A percentile compares a stretch with the other conserved stretches of the same genome.
Evolutionary conservation across 2,797 vertebrate species (phyloP).

Genomic region (Perodicticus potto): DNA sequence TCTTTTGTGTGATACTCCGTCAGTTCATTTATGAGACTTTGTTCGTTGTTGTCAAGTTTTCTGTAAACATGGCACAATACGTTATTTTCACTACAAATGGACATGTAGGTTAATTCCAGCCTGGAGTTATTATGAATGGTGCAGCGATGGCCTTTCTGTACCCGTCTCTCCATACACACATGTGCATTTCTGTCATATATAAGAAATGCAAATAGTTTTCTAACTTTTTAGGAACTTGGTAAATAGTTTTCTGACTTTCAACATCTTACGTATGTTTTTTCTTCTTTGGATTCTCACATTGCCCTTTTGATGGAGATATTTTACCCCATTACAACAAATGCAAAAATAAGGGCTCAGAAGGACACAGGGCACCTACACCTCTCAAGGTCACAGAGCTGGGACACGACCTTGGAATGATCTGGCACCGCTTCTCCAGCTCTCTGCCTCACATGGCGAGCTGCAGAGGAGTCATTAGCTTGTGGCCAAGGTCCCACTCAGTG

Average conservation of each 20-base stretch:
- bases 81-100: rapidly evolving
- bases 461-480: rapidly evolving
- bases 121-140: background rate
- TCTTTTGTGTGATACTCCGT: background rate
- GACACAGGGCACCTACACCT: no score
- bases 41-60: background rate
- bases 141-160: rapidly evolving
- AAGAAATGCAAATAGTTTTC: no score
- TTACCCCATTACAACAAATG: background rate
- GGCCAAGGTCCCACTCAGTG: background rate
- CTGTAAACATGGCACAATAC: rapidly evolving
- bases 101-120: background rate
- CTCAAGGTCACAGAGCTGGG: background rate
- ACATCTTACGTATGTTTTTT: background rate
- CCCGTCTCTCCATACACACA: no score
- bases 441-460: rapidly evolving
- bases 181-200: background rate
- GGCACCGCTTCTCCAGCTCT: rapidly evolving
- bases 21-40: no score
- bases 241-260: background rate
- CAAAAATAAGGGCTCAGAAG: background rate
- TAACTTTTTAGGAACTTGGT: no score
- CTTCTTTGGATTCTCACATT: background rate
- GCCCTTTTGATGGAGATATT: no score
- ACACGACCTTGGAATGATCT: background rate